A percentile compares a stretch with the other conserved stretches of the same genome.
These are phyloP conservation scores for Camponotus vicinus DNA, from an alignment of 1,140 invertebrate genomes.

Conservation along the genomic window DNA sequence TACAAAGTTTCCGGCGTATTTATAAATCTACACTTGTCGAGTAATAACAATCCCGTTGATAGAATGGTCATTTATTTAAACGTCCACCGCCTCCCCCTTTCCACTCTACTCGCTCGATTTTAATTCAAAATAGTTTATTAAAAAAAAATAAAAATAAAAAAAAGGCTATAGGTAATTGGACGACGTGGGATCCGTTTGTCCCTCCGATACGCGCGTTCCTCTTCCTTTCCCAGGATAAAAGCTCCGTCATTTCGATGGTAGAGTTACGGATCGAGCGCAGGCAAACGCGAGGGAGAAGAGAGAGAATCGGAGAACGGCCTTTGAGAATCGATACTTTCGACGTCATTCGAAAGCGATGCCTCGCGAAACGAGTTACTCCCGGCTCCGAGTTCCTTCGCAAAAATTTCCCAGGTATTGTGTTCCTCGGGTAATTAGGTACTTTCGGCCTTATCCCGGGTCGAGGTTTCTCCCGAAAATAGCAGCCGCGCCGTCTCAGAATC, in stretches of 20 bases:
- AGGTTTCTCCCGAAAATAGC: constrained; percentile 55
- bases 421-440: constrained; percentile 63
- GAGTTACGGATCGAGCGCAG: constrained; percentile 55
- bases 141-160: no score
- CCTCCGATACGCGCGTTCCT: constrained; percentile 53
- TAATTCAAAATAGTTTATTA: neutral
- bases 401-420: constrained; percentile 65
- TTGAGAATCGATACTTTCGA: constrained; percentile 73
- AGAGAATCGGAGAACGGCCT: constrained; percentile 63
- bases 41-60: neutral
- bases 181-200: neutral
- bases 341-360: constrained; percentile 67
- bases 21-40: neutral
- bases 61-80: neutral
- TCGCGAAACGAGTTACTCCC: constrained; percentile 64
- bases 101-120: neutral
- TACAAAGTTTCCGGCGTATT: constrained; percentile 1
- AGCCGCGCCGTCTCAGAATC: neutral
- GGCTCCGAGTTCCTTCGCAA: constrained; percentile 27
- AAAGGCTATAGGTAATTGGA: no score
- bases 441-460: constrained; percentile 26
- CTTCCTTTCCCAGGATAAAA: constrained; percentile 66
- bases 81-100: neutral
- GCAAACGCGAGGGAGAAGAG: constrained; percentile 27
- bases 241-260: constrained; percentile 64